Base-by-base conservation (phyloP, 2,113 vertebrate species). In the Prunella himalayana region DNA sequence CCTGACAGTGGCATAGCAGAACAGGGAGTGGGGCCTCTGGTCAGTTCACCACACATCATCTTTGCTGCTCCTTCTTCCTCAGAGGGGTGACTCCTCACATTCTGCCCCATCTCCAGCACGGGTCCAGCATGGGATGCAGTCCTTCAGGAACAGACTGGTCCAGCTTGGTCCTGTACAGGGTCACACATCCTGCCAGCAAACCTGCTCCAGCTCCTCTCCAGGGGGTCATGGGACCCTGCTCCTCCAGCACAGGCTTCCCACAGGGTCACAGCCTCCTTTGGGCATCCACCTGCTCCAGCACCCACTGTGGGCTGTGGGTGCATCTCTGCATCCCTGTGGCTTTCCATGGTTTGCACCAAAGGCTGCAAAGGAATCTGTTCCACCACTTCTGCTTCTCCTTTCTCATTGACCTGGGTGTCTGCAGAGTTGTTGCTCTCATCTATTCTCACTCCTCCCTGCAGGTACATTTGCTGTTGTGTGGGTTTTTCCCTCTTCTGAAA, bases 141-240 rank as follows among this genome's bases (percentile, higher is more conserved):
- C 35, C 41, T 47, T 47, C n/a, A 63, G 57, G 65, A 64, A 0
- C 20, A 64, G 20, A 7, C 49, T 42, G 66, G 11, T 49, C 66
- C 50, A 56, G 14, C 0, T 0, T 35, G 35, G 14, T 53, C 22
- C 56, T 35, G 47, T 3, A 4, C 1, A 2, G 31, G 53, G 50
- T 66, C 60, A 45, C 28, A 23, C 4, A 1, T 42, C 66, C 50
- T 42, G 31, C 27, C 50, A 81, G 22, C 25, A 80, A 64, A 42
- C 39, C 49, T 65, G 24, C 60, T 54, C 25, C 60, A 65, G 13
- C 20, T 56, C n/a, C n/a, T 79, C 64, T 24, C 68, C 35, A 23
- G 9, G 11, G 15, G 35, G 12, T 11, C 33, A 20, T 1, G 11
- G 45, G n/a, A 16, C 14, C 7, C n/a, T 50, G 66, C 25, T 30